Conservation (phyloP, 2,888 invertebrate species). For the Neoscelio sp. region DNA sequence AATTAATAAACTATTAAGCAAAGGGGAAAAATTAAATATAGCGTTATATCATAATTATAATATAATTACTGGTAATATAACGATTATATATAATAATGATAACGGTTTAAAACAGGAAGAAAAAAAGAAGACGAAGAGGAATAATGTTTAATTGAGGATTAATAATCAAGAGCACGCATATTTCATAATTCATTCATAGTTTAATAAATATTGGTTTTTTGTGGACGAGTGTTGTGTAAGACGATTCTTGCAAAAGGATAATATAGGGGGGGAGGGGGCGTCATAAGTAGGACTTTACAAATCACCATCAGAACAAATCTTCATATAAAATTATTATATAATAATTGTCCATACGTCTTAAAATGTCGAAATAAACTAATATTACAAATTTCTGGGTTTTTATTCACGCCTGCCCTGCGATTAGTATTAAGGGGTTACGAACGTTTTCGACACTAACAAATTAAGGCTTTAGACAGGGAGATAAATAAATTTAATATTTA, state of each 20-base stretch:
- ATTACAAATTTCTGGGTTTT: conserved; percentile 71
- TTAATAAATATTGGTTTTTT: conserved; percentile 75
- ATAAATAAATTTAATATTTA: too few relatives aligned
- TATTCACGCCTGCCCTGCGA: not conserved
- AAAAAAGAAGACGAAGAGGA: conserved; percentile 39
- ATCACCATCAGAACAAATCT: conserved; percentile 78
- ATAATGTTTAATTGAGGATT: conserved; percentile 79
- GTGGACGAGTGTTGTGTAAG: conserved; percentile 77
- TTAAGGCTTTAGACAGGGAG: too few relatives aligned
- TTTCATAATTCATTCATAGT: conserved; percentile 79
- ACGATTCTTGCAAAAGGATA: conserved; percentile 72
- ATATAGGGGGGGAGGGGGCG: conserved; percentile 59
- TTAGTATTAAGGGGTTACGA: too few relatives aligned
- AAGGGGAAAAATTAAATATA: conserved; percentile 76
- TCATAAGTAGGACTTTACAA: conserved; percentile 71
- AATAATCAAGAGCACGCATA: conserved; percentile 78
- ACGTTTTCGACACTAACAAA: too few relatives aligned
- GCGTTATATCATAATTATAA: conserved; percentile 81
- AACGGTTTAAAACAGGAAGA: conserved; percentile 71
- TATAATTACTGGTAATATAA: conserved; percentile 81
- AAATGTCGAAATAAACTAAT: conserved; percentile 82
- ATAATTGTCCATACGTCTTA: conserved; percentile 83
- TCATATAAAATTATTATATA: conserved; percentile 82
- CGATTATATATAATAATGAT: conserved; percentile 81
- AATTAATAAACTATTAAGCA: conserved; percentile 73